A percentile compares a stretch with the other conserved stretches of the same genome.
Conservation (phyloP, 2,113 vertebrate species). For the Labeo rohita region DNA sequence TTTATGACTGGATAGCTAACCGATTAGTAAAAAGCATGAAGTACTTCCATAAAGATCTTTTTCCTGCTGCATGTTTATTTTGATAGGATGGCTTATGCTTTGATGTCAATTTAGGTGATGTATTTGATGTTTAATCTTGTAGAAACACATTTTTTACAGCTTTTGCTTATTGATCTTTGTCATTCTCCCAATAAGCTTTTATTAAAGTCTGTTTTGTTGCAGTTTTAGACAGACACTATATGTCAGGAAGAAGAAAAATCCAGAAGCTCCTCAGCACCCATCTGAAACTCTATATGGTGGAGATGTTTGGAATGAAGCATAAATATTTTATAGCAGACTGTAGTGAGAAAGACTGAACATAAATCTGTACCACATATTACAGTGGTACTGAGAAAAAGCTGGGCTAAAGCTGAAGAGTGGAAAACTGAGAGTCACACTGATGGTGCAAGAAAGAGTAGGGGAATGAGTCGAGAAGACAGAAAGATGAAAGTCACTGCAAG, state of each 20-base stretch:
- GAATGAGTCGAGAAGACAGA: constrained; percentile 41
- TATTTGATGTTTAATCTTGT: constrained; percentile 41
- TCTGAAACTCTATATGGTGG: constrained; percentile 28
- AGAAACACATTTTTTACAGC: not conserved
- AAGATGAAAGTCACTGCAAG: constrained; percentile 47
- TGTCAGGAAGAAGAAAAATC: not conserved
- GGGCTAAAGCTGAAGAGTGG: constrained; percentile 6
- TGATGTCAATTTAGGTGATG: constrained; percentile 21
- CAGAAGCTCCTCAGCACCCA: not conserved
- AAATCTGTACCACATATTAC: constrained; percentile 44
- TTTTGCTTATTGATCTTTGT: constrained; percentile 33
- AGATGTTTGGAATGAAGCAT: constrained; percentile 51
- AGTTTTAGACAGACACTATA: constrained; percentile 6
- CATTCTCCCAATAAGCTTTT: constrained; percentile 8
- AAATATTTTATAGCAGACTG: constrained; percentile 55
- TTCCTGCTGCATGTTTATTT: not conserved
- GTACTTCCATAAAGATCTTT: not conserved
- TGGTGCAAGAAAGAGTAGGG: constrained; percentile 32
- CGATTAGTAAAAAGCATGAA: not conserved
- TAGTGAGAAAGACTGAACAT: constrained; percentile 43
- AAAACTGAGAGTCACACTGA: constrained; percentile 7
- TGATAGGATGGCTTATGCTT: not conserved
- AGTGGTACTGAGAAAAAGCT: constrained; percentile 8
- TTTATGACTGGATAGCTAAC: not conserved
- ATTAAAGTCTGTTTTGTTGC: constrained; percentile 15